Base-by-base conservation (phyloP, 2,888 invertebrate genomes). In the Biston stratarius region DNA sequence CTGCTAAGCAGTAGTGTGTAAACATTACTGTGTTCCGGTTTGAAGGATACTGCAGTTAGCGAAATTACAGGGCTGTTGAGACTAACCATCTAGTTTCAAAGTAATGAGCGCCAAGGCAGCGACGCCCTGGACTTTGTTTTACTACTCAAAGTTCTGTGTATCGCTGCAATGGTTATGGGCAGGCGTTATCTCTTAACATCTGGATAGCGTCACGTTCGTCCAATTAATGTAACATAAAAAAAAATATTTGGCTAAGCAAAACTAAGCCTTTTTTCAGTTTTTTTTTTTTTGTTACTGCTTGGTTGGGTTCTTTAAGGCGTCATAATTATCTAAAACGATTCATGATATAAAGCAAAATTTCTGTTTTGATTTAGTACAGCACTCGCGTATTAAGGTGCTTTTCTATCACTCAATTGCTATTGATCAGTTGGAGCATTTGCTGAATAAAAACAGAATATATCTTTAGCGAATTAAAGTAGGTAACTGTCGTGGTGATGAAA, bases 291-390 rank as follows among this genome's bases (percentile, higher is more conserved):
- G 24, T 2, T 24, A 24, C 3, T 24, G 24, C 24, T 24, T 24
- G 24, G 9, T 15, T 10, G 6, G 8, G 9, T 7, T 11, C 11
- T 0, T 24, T 48, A 24, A 33, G 24, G 24, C 11, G 24, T 9
- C 7, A 52, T 52, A 8, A 8, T 1, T 51, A 2, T 51, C 5
- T 24, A 24, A 9, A 34, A 24, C 0, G 1, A 24, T 24, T 24
- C 24, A 24, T 24, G 3, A 24, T 24, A 24, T 24, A 33, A 12
- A 33, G 8, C 12, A 5, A 15, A 11, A 11, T 40, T 53, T 40
- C n/a, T 44, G n/a, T 57, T 69, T 70, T 70, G 70, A 69, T 73
- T 73, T 61, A 68, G 70, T 60, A 61, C 71, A 71, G 61, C 70
- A 68, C 62, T 65, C 69, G 64, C 67, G 57, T 70, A 63, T 67